phyloP scores from a whole-genome alignment of 2,888 invertebrate genomes.

The Sipunculus nudus region DNA sequence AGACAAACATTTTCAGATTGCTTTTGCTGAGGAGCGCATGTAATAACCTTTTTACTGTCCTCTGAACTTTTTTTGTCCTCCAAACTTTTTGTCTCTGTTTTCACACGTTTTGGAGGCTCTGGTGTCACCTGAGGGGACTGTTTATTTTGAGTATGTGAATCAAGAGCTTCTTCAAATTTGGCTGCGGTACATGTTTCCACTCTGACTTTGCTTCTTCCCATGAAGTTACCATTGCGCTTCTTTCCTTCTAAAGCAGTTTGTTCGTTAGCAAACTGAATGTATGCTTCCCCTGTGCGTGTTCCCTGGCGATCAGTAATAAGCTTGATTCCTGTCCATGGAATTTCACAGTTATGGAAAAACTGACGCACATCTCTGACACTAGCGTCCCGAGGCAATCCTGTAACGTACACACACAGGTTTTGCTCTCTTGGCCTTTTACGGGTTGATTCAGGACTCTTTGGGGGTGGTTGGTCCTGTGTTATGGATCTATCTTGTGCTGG shows the following conservation, averaged over 20 bases:
- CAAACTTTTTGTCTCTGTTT: too few relatives aligned
- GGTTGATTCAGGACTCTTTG: too few relatives aligned
- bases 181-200: conserved; percentile 77
- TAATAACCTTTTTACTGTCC: too few relatives aligned
- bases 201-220: conserved; percentile 76
- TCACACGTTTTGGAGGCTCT: too few relatives aligned
- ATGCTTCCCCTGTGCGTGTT: conserved; percentile 79
- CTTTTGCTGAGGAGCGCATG: too few relatives aligned
- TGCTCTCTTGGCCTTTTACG: not conserved
- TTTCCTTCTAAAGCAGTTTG: conserved; percentile 79
- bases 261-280: conserved; percentile 78
- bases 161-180: conserved; percentile 79
- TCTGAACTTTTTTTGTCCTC: too few relatives aligned
- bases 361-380: conserved; percentile 83
- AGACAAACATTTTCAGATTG: too few relatives aligned
- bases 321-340: conserved; percentile 85
- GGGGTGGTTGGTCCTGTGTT: too few relatives aligned
- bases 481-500: too few relatives aligned
- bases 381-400: conserved; percentile 77
- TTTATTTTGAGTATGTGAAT: too few relatives aligned
- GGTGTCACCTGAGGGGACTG: too few relatives aligned
- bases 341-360: conserved; percentile 80
- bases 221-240: conserved; percentile 71
- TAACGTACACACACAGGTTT: conserved; percentile 72
- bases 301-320: conserved; percentile 84